Evolutionary conservation across 2,888 invertebrate genomes (phyloP), one percentile per base, ranked within the genome.

Genomic region (Dynastes maya): DNA sequence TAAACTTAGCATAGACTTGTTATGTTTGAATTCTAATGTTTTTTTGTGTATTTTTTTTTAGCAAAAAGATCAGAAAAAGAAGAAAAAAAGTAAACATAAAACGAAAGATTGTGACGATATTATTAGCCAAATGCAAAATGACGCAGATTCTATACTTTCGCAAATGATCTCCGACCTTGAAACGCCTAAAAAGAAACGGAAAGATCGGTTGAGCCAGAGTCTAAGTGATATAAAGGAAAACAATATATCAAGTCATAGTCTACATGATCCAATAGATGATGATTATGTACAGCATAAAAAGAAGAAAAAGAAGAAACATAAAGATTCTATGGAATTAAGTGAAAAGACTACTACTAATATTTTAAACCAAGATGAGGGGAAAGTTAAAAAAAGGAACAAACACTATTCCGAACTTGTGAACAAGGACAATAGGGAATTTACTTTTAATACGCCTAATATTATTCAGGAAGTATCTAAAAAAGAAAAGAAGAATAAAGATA

Each of bases 21-120:
- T 22, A 37, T 45, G 45, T 45, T 1, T 9, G 2, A 8, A 45
- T 45, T 45, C 1, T 5, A 9, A 9, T 45, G 8, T 9, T 45
- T 45, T 45, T 6, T 45, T 45, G 5, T 45, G 45, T 22, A 22
- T 49, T 49, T 49, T 22, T 32, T 37, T 37, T 5, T 5, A 0
- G 5, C 5, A 67, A 22, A 16, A 58, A 22, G 61, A 53, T 61
- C 2, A 22, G 13, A 63, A 37, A 27, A 53, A 45, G 53, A 76
- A 76, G 55, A 68, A 58, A 32, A 58, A 76, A 58, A 37, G 37
- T 37, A 68, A 76, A 58, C 68, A 58, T 8, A 68, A 53, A 32
- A 2, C 11, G 4, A 11, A 68, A n/a, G 58, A 68, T 6, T 4
- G 6, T 22, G n/a, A 49, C 3, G n/a, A 9, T 37, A 3, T 32